Evolutionary conservation across 2,888 invertebrate species (phyloP).

Genomic region (Vannuccia rotundouncinata): DNA sequence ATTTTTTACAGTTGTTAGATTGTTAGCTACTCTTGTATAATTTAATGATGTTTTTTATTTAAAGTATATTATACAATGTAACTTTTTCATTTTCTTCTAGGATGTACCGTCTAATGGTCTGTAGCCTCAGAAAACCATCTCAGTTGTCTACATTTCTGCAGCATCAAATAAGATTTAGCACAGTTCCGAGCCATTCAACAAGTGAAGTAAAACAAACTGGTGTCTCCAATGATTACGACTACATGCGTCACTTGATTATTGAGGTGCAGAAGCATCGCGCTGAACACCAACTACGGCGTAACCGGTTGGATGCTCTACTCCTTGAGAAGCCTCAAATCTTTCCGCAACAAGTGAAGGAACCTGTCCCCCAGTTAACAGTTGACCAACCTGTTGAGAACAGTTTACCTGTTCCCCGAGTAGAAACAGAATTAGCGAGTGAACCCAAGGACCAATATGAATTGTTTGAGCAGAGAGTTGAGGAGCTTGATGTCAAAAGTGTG

Average conservation of each 20-base stretch:
- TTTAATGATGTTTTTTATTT: no score
- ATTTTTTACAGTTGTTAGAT: no score
- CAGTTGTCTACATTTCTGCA: not conserved
- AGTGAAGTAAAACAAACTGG: not conserved
- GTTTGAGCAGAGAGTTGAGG: not conserved
- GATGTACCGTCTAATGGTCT: not conserved
- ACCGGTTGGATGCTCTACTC: not conserved
- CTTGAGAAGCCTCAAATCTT: not conserved
- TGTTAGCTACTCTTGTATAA: no score
- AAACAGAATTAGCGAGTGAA: not conserved
- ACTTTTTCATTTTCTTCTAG: not conserved
- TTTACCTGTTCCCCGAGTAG: not conserved
- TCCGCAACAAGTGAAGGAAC: not conserved
- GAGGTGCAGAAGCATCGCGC: not conserved
- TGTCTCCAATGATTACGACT: not conserved
- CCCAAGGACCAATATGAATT: not conserved
- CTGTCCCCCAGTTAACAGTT: no score
- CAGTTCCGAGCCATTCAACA: not conserved
- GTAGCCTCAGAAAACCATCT: not conserved
- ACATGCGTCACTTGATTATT: not conserved
- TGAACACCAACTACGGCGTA: not conserved
- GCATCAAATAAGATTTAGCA: not conserved
- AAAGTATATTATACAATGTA: no score
- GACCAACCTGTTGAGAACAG: no score
- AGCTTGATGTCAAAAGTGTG: not conserved